Percentiles rank a stretch among this genome's conserved stretches.
These are phyloP conservation scores for Cirrhinus mrigala DNA, from an alignment of 2,797 vertebrate genomes.

Conservation along the genomic window DNA sequence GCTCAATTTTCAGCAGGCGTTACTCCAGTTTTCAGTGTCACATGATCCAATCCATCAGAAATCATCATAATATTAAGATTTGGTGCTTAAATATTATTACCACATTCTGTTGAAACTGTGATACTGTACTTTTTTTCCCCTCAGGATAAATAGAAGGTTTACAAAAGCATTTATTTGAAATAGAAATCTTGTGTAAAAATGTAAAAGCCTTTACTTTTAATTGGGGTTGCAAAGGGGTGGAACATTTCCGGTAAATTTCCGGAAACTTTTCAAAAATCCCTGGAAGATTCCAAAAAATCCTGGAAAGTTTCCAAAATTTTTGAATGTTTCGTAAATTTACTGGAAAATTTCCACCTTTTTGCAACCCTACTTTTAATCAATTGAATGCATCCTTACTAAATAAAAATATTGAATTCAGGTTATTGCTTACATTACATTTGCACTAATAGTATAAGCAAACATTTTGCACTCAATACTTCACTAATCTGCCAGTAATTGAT, in stretches of 20 bases:
- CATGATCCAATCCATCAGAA: background rate
- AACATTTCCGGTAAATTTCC: no score
- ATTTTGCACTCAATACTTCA: slow-evolving; percentile 19
- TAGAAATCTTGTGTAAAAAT: background rate
- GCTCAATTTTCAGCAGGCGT: background rate
- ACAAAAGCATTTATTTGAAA: background rate
- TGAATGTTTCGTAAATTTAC: no score
- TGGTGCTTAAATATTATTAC: background rate
- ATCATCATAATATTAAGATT: background rate
- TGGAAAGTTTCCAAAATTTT: no score
- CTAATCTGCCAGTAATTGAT: background rate
- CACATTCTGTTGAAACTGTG: background rate
- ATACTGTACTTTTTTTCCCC: background rate
- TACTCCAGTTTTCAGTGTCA: background rate
- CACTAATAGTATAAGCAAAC: background rate
- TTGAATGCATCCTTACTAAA: background rate
- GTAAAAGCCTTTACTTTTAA: background rate
- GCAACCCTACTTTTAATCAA: background rate
- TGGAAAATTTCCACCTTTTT: no score
- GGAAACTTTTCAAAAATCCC: no score
- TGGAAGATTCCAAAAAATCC: no score
- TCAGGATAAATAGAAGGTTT: background rate
- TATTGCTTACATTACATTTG: background rate
- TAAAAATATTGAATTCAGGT: background rate
- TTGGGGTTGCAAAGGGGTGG: no score